Base-by-base conservation (phyloP, 2,113 vertebrate genomes). In the Abramis brama region DNA sequence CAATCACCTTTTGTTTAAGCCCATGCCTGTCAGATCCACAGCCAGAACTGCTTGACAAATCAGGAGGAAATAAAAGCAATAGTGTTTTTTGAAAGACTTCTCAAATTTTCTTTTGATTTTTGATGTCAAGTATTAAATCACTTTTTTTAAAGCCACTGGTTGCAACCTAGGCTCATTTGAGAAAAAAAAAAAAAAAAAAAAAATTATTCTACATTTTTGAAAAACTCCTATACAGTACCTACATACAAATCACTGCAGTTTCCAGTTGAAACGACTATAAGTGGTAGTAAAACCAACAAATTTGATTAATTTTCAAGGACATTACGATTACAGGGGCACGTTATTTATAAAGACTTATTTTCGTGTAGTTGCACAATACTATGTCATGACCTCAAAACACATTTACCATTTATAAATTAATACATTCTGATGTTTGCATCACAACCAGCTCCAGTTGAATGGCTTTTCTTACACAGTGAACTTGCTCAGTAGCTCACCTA, bases 51-150 rank as follows among this genome's bases (percentile, higher is more conserved):
- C 23, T 15, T 17, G 12, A 47, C 47, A 27, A 75, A 47, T 25
- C 70, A 74, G n/a, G 39, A 25, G 39, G 70, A 25, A 73, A 73
- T 73, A 73, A 45, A 73, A 73, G 70, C n/a, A 47, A 47, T n/a
- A 73, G 12, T 8, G 43, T 6, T 74, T 74, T 74, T 43, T 74
- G 11, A 8, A 74, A 25, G 71, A 75, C 23, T 23, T 47, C 43
- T 75, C 23, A 75, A 21, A 23, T 2, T 3, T 57, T 57, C 6
- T 15, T 74, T 13, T 3, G n/a, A 15, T 23, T 74, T 74, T 74
- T 75, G 0, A 47, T 75, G n/a, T 17, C 4, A 75, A 47, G 12
- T 27, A 12, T 23, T 23, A 47, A 23, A 27, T 1, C 0, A 9
- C 12, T 71, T 71, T 9, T 43, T 43, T 6, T 12, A 6, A 71